Evolutionary conservation across 2,888 invertebrate species (phyloP).

Genomic region (Cosmia trapezina): DNA sequence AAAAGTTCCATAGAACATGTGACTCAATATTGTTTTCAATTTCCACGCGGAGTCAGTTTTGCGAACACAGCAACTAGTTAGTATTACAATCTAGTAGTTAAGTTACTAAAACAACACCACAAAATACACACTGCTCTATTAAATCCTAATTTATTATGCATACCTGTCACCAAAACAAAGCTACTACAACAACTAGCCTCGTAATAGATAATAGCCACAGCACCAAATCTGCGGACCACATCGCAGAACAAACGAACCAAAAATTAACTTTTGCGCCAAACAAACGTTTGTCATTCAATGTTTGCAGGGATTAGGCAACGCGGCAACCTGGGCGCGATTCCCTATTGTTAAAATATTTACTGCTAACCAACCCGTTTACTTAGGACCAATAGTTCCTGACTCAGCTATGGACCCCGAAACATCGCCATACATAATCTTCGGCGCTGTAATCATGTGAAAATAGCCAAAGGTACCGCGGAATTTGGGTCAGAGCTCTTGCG

Average conservation of each 20-base stretch:
- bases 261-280: conserved; percentile 60
- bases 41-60: no score
- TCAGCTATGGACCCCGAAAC: conserved; percentile 72
- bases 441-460: conserved; percentile 66
- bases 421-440: conserved; percentile 63
- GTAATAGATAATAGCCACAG: conserved; percentile 27
- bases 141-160: conserved; percentile 41
- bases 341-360: conserved; percentile 80
- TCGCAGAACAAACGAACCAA: conserved; percentile 45
- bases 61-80: no score
- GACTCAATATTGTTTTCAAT: not conserved
- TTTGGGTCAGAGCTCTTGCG: conserved; percentile 68
- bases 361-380: conserved; percentile 75
- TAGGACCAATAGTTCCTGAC: conserved; percentile 80
- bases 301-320: conserved; percentile 53
- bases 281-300: conserved; percentile 62
- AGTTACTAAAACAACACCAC: conserved; percentile 24
- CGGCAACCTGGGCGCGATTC: conserved; percentile 57
- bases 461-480: conserved; percentile 65
- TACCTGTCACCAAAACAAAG: conserved; percentile 39
- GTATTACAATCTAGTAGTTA: not conserved
- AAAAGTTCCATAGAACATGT: no score
- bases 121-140: conserved; percentile 31
- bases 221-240: conserved; percentile 30
- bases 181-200: conserved; percentile 17